Conservation (phyloP, 2,888 invertebrate species). For the Chorisops tibialis region DNA sequence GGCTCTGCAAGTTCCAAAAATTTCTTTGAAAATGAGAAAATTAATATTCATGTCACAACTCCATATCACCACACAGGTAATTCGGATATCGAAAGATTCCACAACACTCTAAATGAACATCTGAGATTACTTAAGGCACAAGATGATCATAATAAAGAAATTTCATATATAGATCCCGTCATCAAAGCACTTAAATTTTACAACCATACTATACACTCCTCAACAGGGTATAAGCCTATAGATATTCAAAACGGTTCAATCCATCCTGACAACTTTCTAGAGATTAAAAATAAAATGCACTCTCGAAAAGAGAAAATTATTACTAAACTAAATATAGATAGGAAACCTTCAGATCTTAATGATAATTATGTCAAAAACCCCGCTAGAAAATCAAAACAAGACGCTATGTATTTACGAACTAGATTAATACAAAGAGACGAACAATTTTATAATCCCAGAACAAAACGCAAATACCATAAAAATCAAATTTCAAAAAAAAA, state of each 20-base stretch:
- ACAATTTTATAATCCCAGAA: background rate
- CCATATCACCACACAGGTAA: background rate
- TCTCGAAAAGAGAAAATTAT: background rate
- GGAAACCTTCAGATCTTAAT: background rate
- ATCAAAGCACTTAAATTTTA: background rate
- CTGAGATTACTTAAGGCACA: background rate
- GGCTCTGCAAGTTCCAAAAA: too few relatives aligned
- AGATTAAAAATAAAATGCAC: too few relatives aligned
- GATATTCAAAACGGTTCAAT: background rate
- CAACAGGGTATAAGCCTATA: background rate
- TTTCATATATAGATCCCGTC: background rate
- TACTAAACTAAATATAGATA: background rate
- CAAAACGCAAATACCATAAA: too few relatives aligned
- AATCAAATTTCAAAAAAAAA: too few relatives aligned
- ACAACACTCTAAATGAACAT: background rate
- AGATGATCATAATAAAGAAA: background rate
- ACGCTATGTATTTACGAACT: background rate
- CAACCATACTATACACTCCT: background rate
- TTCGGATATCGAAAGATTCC: background rate
- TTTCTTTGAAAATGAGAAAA: background rate
- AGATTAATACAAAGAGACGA: background rate
- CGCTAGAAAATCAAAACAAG: background rate
- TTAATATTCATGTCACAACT: background rate
- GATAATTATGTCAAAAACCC: background rate
- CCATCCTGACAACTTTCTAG: too few relatives aligned